Base-by-base conservation (phyloP, 2,113 vertebrate species). In the Elanoides forficatus region DNA sequence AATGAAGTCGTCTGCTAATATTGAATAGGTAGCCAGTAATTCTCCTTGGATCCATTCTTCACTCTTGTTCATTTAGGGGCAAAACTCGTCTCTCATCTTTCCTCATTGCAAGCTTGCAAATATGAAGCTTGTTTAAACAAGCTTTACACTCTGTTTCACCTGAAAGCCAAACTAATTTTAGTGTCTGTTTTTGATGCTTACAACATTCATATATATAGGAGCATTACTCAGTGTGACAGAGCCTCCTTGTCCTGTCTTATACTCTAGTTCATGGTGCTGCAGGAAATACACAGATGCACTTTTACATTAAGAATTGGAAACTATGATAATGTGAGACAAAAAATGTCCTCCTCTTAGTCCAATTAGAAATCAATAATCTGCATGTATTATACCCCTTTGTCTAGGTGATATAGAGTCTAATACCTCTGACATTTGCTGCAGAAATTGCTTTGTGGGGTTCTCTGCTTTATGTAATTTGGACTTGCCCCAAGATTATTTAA, bases 401-500 rank as follows among this genome's bases (percentile, higher is more conserved):
- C 48, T 91, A 88, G 66, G 42, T 86, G 43, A 60, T 72, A 83
- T 19, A 45, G 67, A 62, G 23, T 59, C 63, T 82, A 93, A 90
- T 90, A 86, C 52, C 58, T 88, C 65, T 92, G 88, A 83, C 80
- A 91, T 94, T 96, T 92, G 48, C 72, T 84, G 79, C 60, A 95
- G 82, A 95, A 97, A 95, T 95, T 66, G 42, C 50, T 92, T 78
- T 68, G 53, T 93, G 60, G 76, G 36, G 42, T 93, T 93, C 85
- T 93, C 62, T 76, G 48, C 59, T 94, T 86, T 73, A 87, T 34
- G 60, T 91, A 75, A 86, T 94, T 97, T 93, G 91, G 76, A 67
- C 53, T 85, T 85, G 27, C 72, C 85, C 53, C 76, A 91, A 89
- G 70, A 94, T 96, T 91, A 76, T 91, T 93, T 89, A 95, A 87